Percentiles rank a stretch among this genome's conserved stretches.
These are phyloP conservation scores for Calosoma granatense DNA, from an alignment of 1,140 invertebrate species.

Conservation along the genomic window DNA sequence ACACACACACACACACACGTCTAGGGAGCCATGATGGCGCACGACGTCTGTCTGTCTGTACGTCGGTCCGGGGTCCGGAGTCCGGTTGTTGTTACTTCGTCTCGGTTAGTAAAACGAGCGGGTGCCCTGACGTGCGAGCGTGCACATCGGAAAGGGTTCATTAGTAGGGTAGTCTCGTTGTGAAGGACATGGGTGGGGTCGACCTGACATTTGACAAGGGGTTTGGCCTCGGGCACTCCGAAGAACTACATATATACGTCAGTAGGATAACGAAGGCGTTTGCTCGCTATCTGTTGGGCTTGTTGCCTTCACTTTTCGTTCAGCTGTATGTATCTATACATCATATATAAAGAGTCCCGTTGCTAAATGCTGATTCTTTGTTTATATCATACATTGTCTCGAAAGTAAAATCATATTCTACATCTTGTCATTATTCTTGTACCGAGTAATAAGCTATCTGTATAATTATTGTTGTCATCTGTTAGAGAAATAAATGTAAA, in stretches of 20 bases:
- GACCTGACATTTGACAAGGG: conserved; percentile 14
- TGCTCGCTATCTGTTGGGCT: conserved; percentile 5
- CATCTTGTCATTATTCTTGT: too few species aligned
- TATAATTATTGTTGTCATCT: too few species aligned
- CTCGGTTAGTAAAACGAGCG: not conserved
- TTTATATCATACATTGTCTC: too few species aligned
- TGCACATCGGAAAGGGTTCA: conserved; percentile 1
- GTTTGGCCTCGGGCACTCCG: conserved; percentile 9
- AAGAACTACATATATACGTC: not conserved
- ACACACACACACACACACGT: too few species aligned
- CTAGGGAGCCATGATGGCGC: too few species aligned
- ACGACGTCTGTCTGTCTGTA: not conserved
- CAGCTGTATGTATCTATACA: conserved; percentile 4
- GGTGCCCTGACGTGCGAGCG: not conserved
- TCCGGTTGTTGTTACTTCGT: not conserved
- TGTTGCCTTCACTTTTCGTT: conserved; percentile 9
- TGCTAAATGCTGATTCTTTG: too few species aligned
- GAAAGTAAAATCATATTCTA: too few species aligned
- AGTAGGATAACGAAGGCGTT: conserved; percentile 8
- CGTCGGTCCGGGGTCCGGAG: not conserved
- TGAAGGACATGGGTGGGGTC: conserved; percentile 10
- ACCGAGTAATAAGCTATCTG: too few species aligned
- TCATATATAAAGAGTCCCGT: too few species aligned
- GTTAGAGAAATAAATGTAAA: too few species aligned
- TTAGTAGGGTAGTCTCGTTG: conserved; percentile 7